A percentile compares a stretch with the other conserved stretches of the same genome.
These are phyloP conservation scores for Arvicanthis niloticus DNA, from an alignment of 2,113 vertebrate genomes.

Conservation along the genomic window DNA sequence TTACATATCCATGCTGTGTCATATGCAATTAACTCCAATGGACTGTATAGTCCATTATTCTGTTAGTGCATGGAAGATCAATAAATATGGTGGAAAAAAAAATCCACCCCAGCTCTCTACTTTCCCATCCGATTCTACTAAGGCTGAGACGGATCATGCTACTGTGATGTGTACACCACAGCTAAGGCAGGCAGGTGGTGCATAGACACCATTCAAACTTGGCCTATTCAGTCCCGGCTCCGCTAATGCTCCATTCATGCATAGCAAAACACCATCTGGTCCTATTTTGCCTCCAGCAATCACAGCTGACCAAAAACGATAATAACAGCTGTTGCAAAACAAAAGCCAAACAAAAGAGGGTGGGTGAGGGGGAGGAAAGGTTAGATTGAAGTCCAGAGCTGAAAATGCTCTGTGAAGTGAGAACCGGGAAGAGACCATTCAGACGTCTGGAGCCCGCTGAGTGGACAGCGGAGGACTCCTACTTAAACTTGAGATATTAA, in stretches of 20 bases:
- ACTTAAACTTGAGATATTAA: slow-evolving; percentile 91
- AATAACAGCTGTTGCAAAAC: slow-evolving; percentile 99
- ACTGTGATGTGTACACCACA: slow-evolving; percentile 91
- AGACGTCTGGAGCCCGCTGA: slow-evolving; percentile 86
- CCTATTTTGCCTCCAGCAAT: slow-evolving; percentile 99
- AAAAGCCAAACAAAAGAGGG: slow-evolving; percentile 99
- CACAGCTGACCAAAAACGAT: slow-evolving; percentile 99
- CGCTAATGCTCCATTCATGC: slow-evolving; percentile 99
- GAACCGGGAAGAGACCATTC: slow-evolving; percentile 90
- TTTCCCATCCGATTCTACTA: slow-evolving; percentile 87
- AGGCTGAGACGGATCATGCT: slow-evolving; percentile 94
- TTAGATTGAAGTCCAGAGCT: slow-evolving; percentile 95
- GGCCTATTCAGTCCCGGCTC: slow-evolving; percentile 99
- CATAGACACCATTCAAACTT: slow-evolving; percentile 99
- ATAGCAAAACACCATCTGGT: slow-evolving; percentile 99
- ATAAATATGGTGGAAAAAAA: slow-evolving; percentile 93
- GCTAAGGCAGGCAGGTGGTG: slow-evolving; percentile 99
- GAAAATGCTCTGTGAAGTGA: slow-evolving; percentile 91
- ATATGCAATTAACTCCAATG: slow-evolving; percentile 98
- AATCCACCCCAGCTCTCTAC: slow-evolving; percentile 89
- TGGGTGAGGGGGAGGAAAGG: slow-evolving; percentile 90
- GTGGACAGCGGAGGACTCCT: slow-evolving; percentile 84
- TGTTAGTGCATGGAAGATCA: slow-evolving; percentile 95
- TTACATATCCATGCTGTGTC: slow-evolving; percentile 96
- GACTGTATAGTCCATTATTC: slow-evolving; percentile 95